Evolutionary conservation across 2,888 invertebrate species (phyloP).

Genomic region (Phoronis australis): DNA sequence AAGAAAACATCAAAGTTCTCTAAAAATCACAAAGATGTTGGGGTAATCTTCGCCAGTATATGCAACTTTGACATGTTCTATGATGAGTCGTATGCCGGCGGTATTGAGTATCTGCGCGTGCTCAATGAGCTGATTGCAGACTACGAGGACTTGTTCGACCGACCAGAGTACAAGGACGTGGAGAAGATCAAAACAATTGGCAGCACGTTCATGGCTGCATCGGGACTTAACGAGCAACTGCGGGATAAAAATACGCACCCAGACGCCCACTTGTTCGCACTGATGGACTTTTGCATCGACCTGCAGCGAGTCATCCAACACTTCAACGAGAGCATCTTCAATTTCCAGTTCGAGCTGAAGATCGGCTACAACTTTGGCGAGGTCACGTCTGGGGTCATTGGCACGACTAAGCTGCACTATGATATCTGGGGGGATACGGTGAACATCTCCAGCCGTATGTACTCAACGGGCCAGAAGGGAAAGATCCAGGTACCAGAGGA

Average conservation of each 20-base stretch:
- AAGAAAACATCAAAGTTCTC: slow-evolving; percentile 87
- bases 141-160: slow-evolving; percentile 85
- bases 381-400: slow-evolving; percentile 92
- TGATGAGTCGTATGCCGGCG: slow-evolving; percentile 92
- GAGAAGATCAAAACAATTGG: slow-evolving; percentile 97
- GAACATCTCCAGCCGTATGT: slow-evolving; percentile 95
- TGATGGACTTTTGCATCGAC: slow-evolving; percentile 89
- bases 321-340: slow-evolving; percentile 52
- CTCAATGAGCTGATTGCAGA: slow-evolving; percentile 93
- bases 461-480: slow-evolving; percentile 85
- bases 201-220: slow-evolving; percentile 95
- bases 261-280: slow-evolving; percentile 73
- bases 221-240: slow-evolving; percentile 80
- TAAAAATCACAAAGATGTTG: slow-evolving; percentile 86
- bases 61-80: slow-evolving; percentile 97
- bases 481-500: slow-evolving; percentile 60
- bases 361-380: slow-evolving; percentile 92
- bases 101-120: slow-evolving; percentile 88
- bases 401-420: slow-evolving; percentile 90
- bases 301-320: slow-evolving; percentile 63
- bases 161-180: slow-evolving; percentile 75
- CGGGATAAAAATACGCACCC: slow-evolving; percentile 66
- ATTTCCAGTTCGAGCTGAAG: slow-evolving; percentile 51
- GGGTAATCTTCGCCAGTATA: slow-evolving; percentile 92
- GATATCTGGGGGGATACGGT: slow-evolving; percentile 99